These are phyloP conservation scores for Geopemphigus sp. DNA, from an alignment of 1,140 invertebrate genomes.

Conservation along the genomic window DNA sequence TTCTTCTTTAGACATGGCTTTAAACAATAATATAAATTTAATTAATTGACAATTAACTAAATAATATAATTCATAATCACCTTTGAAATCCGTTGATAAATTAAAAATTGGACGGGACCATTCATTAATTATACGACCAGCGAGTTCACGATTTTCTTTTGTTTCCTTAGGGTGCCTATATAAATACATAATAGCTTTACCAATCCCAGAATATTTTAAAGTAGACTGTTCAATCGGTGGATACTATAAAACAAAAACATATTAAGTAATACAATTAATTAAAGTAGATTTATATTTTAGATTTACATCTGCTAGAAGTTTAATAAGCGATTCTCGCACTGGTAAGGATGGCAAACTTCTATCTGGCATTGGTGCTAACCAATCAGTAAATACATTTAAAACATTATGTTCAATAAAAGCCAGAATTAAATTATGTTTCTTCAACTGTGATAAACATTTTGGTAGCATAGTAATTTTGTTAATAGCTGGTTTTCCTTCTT, in stretches of 20 bases:
- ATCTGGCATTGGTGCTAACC: conserved; percentile 97
- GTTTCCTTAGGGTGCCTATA: conserved; percentile 98
- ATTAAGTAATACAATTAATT: conserved; percentile 27
- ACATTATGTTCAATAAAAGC: conserved; percentile 95
- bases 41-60: background rate
- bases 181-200: conserved; percentile 98
- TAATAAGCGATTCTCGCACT: conserved; percentile 86
- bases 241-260: conserved; percentile 65
- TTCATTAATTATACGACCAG: conserved; percentile 90
- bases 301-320: conserved; percentile 81
- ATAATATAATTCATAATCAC: conserved; percentile 53
- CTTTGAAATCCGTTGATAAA: conserved; percentile 91
- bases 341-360: conserved; percentile 83
- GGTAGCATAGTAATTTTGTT: conserved; percentile 89
- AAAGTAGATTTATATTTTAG: conserved; percentile 15
- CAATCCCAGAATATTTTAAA: conserved; percentile 91
- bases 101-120: conserved; percentile 98
- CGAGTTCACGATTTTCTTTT: conserved; percentile 86
- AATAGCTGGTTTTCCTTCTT: conserved; percentile 77
- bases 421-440: conserved; percentile 90
- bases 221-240: conserved; percentile 83
- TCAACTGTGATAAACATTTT: conserved; percentile 84
- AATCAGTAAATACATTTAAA: conserved; percentile 89
- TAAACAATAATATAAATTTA: conserved; percentile 51
- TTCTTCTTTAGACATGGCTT: conserved; percentile 78